Percentiles rank a stretch among this genome's conserved stretches.
Evolutionary conservation across 2,797 vertebrate genomes (phyloP).

Genomic region (Ficedula albicollis): DNA sequence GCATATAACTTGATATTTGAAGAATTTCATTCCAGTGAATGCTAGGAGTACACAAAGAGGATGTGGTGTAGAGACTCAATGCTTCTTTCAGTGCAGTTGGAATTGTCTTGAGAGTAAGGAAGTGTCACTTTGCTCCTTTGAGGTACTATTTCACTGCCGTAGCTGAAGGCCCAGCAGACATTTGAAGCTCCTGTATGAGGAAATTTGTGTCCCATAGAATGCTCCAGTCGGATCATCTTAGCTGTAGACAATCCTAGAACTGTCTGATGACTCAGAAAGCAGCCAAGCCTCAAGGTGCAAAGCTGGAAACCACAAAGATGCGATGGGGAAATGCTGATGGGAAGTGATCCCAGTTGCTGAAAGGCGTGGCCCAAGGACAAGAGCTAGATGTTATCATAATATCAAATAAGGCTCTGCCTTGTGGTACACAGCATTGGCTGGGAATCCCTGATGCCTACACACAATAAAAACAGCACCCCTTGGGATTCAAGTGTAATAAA

Average conservation of each 20-base stretch:
- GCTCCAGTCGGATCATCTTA: neutral
- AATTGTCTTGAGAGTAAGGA: neutral
- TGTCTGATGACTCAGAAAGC: neutral
- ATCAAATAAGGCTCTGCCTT: neutral
- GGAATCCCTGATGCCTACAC: neutral
- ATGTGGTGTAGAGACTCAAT: neutral
- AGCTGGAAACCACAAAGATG: neutral
- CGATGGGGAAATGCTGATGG: neutral
- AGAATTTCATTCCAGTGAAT: neutral
- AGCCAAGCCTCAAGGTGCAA: neutral
- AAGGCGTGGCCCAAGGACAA: neutral
- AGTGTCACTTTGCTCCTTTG: neutral
- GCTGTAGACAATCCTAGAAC: neutral
- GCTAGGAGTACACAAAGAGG: neutral
- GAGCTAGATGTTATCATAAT: neutral
- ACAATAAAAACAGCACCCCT: neutral
- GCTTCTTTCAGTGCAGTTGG: neutral
- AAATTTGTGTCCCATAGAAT: neutral
- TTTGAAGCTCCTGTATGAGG: neutral
- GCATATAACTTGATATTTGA: neutral
- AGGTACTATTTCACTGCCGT: neutral
- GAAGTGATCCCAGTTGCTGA: neutral
- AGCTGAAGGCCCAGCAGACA: neutral
- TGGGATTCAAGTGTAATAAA: neutral
- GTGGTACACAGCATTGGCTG: accelerated